Conservation (phyloP, 2,797 vertebrate genomes). For the Telmatherina bonti region DNA sequence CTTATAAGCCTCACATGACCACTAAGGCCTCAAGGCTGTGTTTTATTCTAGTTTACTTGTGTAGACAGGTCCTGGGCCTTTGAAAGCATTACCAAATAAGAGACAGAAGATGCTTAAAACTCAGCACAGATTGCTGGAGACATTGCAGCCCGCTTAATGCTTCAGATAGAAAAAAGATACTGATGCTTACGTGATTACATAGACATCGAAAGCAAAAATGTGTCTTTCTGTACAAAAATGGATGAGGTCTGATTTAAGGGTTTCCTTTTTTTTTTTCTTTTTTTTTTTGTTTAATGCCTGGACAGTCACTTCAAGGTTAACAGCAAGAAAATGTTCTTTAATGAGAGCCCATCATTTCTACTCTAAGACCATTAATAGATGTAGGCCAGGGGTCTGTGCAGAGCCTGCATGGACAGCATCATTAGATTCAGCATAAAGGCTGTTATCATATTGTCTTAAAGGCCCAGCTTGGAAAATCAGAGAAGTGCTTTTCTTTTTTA, state of each 20-base stretch:
- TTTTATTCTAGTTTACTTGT: constrained; percentile 42
- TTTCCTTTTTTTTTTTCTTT: constrained; percentile 23
- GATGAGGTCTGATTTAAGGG: constrained; percentile 38
- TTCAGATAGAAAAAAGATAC: constrained; percentile 49
- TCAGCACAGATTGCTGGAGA: constrained; percentile 55
- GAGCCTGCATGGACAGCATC: constrained; percentile 63
- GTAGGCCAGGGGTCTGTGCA: constrained; percentile 56
- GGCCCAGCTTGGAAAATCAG: constrained; percentile 59
- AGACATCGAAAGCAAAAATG: constrained; percentile 56
- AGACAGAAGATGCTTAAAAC: constrained; percentile 55
- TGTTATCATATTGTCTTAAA: constrained; percentile 72
- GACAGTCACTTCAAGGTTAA: constrained; percentile 41
- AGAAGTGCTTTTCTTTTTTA: constrained; percentile 10
- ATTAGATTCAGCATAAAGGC: constrained; percentile 67
- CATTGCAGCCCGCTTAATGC: constrained; percentile 42
- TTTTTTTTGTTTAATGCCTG: constrained; percentile 16
- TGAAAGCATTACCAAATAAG: constrained; percentile 57
- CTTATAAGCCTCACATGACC: constrained; percentile 51
- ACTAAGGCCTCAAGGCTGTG: constrained; percentile 35
- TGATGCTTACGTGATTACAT: constrained; percentile 35
- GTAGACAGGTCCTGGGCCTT: constrained; percentile 60
- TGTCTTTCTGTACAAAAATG: constrained; percentile 46
- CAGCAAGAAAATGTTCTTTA: constrained; percentile 47
- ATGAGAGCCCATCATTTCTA: constrained; percentile 51
- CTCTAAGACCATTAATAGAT: constrained; percentile 31